Conservation (phyloP, 2,797 vertebrate species). For the Ataeniobius toweri region DNA sequence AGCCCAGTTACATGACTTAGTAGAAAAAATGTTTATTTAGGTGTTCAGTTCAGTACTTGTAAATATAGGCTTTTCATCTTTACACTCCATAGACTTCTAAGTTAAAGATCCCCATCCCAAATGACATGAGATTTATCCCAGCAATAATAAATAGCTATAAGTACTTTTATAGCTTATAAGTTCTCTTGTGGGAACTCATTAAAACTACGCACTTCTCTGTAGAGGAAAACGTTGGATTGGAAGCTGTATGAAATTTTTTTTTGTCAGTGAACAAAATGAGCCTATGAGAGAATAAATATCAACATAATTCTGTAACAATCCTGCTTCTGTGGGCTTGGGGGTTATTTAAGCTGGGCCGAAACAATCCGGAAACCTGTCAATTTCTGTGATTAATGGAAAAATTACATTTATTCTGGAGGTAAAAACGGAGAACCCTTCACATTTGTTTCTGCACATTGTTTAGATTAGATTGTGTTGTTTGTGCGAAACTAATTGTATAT, state of each 20-base stretch:
- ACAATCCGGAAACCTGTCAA: background rate
- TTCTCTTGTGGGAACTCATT: background rate
- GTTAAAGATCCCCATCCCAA: background rate
- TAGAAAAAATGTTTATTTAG: background rate
- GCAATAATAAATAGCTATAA: background rate
- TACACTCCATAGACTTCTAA: background rate
- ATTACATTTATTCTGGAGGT: background rate
- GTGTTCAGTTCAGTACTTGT: background rate
- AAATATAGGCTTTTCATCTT: background rate
- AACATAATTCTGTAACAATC: background rate
- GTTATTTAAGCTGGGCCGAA: background rate
- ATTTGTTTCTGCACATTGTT: background rate
- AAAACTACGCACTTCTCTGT: background rate
- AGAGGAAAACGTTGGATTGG: background rate
- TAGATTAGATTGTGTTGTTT: background rate
- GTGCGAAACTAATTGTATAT: background rate
- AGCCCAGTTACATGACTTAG: background rate
- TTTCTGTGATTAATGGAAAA: background rate
- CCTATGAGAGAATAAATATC: background rate
- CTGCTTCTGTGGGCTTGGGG: background rate
- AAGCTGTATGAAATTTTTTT: background rate
- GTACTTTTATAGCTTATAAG: background rate
- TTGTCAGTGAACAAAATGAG: background rate
- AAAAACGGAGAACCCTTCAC: background rate
- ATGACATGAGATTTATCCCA: background rate